phyloP scores from a whole-genome alignment of 1,140 invertebrate species.

The Phymastichus coffea region DNA sequence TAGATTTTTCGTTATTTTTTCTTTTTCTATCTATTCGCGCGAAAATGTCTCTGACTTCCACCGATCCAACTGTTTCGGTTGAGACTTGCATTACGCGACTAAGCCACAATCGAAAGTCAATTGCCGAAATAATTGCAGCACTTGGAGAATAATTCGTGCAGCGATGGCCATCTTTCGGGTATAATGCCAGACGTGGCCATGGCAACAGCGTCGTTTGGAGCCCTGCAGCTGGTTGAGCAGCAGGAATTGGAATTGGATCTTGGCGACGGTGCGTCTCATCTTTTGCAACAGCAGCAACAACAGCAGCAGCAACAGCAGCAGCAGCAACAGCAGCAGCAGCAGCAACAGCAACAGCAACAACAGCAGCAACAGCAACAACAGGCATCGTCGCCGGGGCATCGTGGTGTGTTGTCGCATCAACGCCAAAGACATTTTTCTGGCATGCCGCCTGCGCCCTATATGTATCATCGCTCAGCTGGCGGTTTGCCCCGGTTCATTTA shows the following conservation, averaged over 20 bases:
- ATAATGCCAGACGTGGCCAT: constrained; percentile 88
- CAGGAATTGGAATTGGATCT: constrained; percentile 70
- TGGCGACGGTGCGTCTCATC: constrained; percentile 71
- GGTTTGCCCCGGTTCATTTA: constrained; percentile 53
- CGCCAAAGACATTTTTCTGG: constrained; percentile 50
- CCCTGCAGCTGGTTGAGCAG: constrained; percentile 69
- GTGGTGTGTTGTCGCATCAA: constrained; percentile 45
- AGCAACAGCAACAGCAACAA: constrained; percentile 3
- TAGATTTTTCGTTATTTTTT: no score
- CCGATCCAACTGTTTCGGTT: no score
- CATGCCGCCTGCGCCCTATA: constrained; percentile 46
- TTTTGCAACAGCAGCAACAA: constrained; percentile 42
- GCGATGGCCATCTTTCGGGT: constrained; percentile 73
- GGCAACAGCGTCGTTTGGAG: constrained; percentile 74
- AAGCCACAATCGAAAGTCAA: no score
- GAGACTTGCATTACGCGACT: no score
- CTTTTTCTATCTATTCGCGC: no score
- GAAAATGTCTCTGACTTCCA: no score
- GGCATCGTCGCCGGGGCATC: constrained; percentile 41
- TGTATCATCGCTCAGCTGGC: constrained; percentile 49
- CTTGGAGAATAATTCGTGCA: constrained; percentile 62
- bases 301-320: constrained; percentile 16
- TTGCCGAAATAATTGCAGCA: constrained; percentile 48
- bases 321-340: constrained; percentile 31
- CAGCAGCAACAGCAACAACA: constrained; percentile 6